Base-by-base conservation (phyloP, 1,140 invertebrate species). In the Aphelinus certus region DNA sequence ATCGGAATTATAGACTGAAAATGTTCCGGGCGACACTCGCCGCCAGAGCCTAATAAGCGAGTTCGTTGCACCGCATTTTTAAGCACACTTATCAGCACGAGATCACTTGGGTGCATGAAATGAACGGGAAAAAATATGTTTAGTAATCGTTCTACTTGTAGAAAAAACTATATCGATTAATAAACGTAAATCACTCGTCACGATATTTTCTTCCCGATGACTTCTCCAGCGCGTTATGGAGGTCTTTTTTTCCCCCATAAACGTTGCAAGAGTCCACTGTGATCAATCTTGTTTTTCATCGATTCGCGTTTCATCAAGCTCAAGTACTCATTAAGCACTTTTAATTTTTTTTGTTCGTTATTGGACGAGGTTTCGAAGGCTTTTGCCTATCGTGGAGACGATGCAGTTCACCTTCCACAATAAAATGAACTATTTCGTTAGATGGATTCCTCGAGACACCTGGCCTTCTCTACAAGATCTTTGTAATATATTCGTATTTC, bases 161-260 rank as follows among this genome's bases (percentile, higher is more conserved):
- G 0, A 26, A 26, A 26, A 26, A 26, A 26, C 26, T 26, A 26
- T 26, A 26, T 26, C 26, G 0, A 26, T 26, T 26, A 26, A 26
- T 26, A 26, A 26, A 26, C 26, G 26, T 26, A 26, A 26, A 26
- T 47, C 10, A 48, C 63, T 55, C 45, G 48, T 71, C 63, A 49
- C 69, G 43, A 65, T 72, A 57, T 73, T 73, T 73, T 45, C 57
- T 68, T 55, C 10, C 2, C 2, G 42, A 61, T 67, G 56, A 73
- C 51, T 46, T 49, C 42, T 55, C 9, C 3, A 2, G 46, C 42
- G 65, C 26, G 45, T 51, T 56, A 65, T 72, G 7, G 47, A 60
- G 7, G 43, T 10, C 10, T 26, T 72, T 72, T 72, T 65, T 65
- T 9, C 4, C 7, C 26, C 26, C 26, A 26, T 26, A 26, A 26